phyloP scores from a whole-genome alignment of 2,888 invertebrate genomes.

The Caenorhabditis macrosperma region DNA sequence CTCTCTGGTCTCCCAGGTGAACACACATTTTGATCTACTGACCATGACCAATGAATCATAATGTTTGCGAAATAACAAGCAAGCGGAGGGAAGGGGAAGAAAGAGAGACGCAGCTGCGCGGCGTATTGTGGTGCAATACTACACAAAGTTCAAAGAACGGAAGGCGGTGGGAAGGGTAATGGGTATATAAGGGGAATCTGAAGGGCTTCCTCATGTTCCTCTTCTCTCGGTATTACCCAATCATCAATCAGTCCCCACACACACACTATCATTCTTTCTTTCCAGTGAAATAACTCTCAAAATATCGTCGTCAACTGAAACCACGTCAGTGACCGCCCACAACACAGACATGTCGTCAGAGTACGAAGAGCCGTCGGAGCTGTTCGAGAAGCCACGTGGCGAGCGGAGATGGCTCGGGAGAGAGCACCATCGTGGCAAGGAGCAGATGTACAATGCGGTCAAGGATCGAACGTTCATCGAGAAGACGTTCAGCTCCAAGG shows the following conservation, averaged over 20 bases:
- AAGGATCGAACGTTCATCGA: slow-evolving; percentile 29
- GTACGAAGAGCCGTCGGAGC: slow-evolving; percentile 12
- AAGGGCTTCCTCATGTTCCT: background rate
- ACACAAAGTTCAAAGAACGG: slow-evolving; percentile 26
- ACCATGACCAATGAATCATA: too few species aligned
- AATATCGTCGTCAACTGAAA: slow-evolving; percentile 21
- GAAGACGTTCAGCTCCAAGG: slow-evolving; percentile 20
- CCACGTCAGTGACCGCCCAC: slow-evolving; percentile 16
- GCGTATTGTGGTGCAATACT: slow-evolving; percentile 43
- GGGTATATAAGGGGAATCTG: slow-evolving; percentile 11
- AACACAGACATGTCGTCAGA: slow-evolving; percentile 13
- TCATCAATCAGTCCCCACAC: background rate
- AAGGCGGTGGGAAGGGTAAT: too few species aligned
- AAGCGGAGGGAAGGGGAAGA: too few species aligned
- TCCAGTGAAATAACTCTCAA: background rate
- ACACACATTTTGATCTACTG: too few species aligned
- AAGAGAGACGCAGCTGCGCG: slow-evolving; percentile 12
- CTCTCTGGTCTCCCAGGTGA: too few species aligned
- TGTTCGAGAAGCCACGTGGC: slow-evolving; percentile 49
- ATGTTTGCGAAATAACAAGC: too few species aligned
- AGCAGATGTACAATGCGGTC: slow-evolving; percentile 24
- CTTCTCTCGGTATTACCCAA: background rate
- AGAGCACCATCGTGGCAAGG: slow-evolving; percentile 26
- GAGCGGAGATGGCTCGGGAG: slow-evolving; percentile 32
- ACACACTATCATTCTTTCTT: too few species aligned